Conservation (phyloP, 30 jellyfish, hydroid and myxozoan genomes). For the Cassiopea xamachana region DNA sequence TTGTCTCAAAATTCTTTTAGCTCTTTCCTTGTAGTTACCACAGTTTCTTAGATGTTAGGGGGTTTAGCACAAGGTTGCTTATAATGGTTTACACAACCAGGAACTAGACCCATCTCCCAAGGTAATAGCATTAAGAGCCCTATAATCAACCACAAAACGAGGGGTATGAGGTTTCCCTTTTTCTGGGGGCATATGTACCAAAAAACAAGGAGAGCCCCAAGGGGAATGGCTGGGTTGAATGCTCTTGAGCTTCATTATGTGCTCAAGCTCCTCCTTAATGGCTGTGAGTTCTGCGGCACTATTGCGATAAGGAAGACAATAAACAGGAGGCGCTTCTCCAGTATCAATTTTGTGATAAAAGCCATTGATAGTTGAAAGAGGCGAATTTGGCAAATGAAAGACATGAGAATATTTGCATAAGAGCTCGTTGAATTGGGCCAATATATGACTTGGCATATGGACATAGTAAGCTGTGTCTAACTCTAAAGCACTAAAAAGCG, state of each 20-base stretch:
- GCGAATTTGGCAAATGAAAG: no score
- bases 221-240: constrained; percentile 55
- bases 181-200: constrained; percentile 36
- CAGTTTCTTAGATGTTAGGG: no score
- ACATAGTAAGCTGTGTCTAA: constrained; percentile 32
- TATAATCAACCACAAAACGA: neutral
- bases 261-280: neutral
- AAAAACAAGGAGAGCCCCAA: neutral
- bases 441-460: constrained; percentile 17
- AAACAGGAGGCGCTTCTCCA: constrained; percentile 55
- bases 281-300: constrained; percentile 53
- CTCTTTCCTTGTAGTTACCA: no score
- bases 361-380: neutral
- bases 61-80: no score
- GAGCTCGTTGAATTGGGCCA: no score
- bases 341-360: constrained; percentile 32
- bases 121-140: neutral
- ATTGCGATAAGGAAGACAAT: constrained; percentile 50
- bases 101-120: constrained; percentile 14
- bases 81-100: no score
- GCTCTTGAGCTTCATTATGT: constrained; percentile 19
- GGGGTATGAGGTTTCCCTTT: constrained; percentile 54
- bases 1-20: no score
- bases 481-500: constrained; percentile 4
- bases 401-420: neutral